Percentiles rank a stretch among this genome's conserved stretches.
Conservation (phyloP, 2,888 invertebrate genomes). For the Cerceris ruficornis region DNA sequence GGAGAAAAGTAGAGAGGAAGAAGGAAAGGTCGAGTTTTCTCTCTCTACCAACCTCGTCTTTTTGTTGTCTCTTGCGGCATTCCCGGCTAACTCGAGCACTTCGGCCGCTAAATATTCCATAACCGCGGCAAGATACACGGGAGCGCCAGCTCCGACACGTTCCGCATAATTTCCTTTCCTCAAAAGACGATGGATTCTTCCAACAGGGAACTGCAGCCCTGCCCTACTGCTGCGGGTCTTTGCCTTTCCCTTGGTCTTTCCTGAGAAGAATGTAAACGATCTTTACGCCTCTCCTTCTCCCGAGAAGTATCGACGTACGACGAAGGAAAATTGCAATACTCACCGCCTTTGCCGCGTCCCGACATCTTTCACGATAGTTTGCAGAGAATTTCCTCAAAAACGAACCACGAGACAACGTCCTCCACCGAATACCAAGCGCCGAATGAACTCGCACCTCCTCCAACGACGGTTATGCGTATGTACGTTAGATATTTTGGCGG, state of each 20-base stretch:
- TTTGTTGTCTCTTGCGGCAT: conserved; percentile 86
- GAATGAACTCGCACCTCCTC: conserved; percentile 55
- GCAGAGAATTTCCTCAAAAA: conserved; percentile 10
- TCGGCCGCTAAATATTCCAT: conserved; percentile 88
- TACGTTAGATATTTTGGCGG: conserved; percentile 73
- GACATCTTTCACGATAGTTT: conserved; percentile 58
- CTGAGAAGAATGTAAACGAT: conserved; percentile 40
- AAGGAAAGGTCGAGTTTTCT: conserved; percentile 23
- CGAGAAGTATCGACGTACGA: neutral
- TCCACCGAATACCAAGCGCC: conserved; percentile 44
- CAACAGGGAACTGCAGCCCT: conserved; percentile 84
- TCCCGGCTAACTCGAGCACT: conserved; percentile 85
- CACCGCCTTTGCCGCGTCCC: conserved; percentile 75
- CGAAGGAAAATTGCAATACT: conserved; percentile 42
- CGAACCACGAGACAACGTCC: conserved; percentile 15
- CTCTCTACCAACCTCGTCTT: conserved; percentile 83
- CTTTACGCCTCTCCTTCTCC: too few species aligned
- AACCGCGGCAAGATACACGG: conserved; percentile 84
- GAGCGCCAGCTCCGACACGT: conserved; percentile 83
- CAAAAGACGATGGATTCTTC: conserved; percentile 84
- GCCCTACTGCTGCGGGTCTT: conserved; percentile 82
- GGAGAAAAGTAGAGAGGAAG: neutral
- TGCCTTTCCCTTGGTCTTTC: conserved; percentile 74
- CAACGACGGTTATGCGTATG: conserved; percentile 61
- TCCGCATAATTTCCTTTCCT: conserved; percentile 85